Percentiles rank a stretch among this genome's conserved stretches.
Conservation (phyloP, 2,113 vertebrate species). For the Paedocypris sp. region DNA sequence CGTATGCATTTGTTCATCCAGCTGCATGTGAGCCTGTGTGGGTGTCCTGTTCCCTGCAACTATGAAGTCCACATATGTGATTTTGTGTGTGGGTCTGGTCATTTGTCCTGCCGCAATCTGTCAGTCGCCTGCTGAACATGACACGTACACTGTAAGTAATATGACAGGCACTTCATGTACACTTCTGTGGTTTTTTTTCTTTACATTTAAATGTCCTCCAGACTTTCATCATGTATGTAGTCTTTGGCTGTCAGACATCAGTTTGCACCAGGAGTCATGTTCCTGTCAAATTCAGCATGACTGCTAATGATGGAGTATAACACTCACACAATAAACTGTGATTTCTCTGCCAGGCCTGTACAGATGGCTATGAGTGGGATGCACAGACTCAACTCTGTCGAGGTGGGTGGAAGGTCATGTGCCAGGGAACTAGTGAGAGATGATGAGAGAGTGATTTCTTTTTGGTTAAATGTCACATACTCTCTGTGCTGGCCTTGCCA, state of each 20-base stretch:
- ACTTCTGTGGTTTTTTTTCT: neutral
- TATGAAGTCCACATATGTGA: slow-evolving; percentile 22
- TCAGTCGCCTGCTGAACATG: slow-evolving; percentile 21
- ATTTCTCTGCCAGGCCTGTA: slow-evolving; percentile 68
- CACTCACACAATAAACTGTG: slow-evolving; percentile 2
- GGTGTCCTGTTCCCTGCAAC: slow-evolving; percentile 1
- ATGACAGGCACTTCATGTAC: neutral
- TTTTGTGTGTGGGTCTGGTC: slow-evolving; percentile 11
- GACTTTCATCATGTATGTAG: neutral
- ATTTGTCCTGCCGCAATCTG: slow-evolving; percentile 12
- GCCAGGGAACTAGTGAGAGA: slow-evolving; percentile 19
- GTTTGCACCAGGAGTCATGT: neutral
- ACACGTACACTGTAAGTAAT: slow-evolving; percentile 29
- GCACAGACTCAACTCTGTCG: slow-evolving; percentile 77
- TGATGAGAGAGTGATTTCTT: slow-evolving; percentile 24
- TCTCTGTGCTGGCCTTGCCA: neutral
- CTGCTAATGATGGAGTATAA: slow-evolving; percentile 18
- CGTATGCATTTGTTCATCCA: slow-evolving; percentile 12
- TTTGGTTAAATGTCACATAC: slow-evolving; percentile 15
- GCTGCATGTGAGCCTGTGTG: neutral
- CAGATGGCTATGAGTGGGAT: slow-evolving; percentile 87
- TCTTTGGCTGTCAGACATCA: neutral
- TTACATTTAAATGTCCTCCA: neutral
- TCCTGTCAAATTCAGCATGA: slow-evolving; percentile 20
- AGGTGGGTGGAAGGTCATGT: slow-evolving; percentile 57